Base-by-base conservation (phyloP, 1,140 invertebrate species). In the Nilaparvata lugens region DNA sequence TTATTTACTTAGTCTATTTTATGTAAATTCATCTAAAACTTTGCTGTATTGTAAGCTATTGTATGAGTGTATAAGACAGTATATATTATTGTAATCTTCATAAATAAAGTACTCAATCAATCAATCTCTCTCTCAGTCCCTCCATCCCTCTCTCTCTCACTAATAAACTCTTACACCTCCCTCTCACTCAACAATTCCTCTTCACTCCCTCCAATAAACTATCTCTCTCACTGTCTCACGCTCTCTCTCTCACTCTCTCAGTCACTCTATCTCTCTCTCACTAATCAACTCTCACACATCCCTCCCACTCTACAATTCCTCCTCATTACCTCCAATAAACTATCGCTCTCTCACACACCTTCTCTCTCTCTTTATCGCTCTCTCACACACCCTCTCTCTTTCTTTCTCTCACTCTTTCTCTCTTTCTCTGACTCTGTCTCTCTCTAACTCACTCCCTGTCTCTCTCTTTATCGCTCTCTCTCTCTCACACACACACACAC, bases 151-250 rank as follows among this genome's bases (percentile, higher is more conserved):
- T n/a, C n/a, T n/a, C n/a, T n/a, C n/a, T n/a, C n/a, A n/a, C n/a
- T n/a, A n/a, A n/a, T n/a, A n/a, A n/a, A n/a, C n/a, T n/a, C 7
- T 31, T 55, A 19, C 31, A 23, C 31, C 53, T 55, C 53, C 31
- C 53, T 24, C 53, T 55, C 53, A 7, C 31, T 31, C 31, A 7
- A 24, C 9, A 11, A 7, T 24, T 25, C 31, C 53, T 55, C 53
- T 40, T 40, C 38, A 40, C 38, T 40, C 38, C 9, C 38, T 40
- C 38, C n/a, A n/a, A n/a, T n/a, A 40, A 9, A 9, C 38, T 25
- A 9, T 18, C 53, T 55, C 53, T 21, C 53, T 55, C 23, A 24
- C 53, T 55, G 19, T 55, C 53, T 55, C 53, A 5, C 23, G 21
- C 53, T 55, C 31, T 55, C 11, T 55, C 19, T 25, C 9, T 25